Percentiles rank a stretch among this genome's conserved stretches.
Evolutionary conservation across 2,888 invertebrate genomes (phyloP).

Genomic region (Lepeophtheirus nordmannii): DNA sequence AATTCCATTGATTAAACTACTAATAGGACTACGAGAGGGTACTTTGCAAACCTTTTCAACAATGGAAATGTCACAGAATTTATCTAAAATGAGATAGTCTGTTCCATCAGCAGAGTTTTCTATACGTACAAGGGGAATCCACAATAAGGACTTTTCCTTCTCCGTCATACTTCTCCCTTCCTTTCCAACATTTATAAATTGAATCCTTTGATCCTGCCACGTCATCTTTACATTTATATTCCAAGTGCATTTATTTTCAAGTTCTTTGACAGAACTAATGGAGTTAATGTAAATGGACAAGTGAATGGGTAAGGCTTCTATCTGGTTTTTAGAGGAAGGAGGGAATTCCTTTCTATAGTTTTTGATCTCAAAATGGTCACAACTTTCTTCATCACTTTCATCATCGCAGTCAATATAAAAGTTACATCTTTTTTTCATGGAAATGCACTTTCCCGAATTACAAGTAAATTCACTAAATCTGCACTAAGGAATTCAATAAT

Average conservation of each 20-base stretch:
- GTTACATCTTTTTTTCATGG: too few relatives aligned
- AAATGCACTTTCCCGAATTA: too few relatives aligned
- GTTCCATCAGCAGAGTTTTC: background rate
- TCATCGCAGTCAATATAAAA: too few relatives aligned
- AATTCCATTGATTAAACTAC: background rate
- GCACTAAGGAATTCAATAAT: too few relatives aligned
- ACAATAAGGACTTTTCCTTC: background rate
- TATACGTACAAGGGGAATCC: background rate
- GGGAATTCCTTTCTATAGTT: too few relatives aligned
- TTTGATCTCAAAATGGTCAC: too few relatives aligned
- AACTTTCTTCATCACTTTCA: too few relatives aligned
- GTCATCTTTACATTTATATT: background rate
- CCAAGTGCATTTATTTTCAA: background rate
- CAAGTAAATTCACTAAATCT: too few relatives aligned
- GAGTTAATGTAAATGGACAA: too few relatives aligned
- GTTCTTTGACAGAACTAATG: background rate
- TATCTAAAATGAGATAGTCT: background rate
- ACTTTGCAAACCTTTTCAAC: too few relatives aligned
- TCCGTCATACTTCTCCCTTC: background rate
- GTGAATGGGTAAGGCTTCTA: too few relatives aligned
- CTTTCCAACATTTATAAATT: background rate
- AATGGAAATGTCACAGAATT: background rate
- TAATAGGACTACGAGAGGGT: background rate
- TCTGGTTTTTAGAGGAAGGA: too few relatives aligned
- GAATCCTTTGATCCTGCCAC: background rate